Evolutionary conservation across 2,888 invertebrate genomes (phyloP).

Genomic region (Peribatodes rhomboidaria): DNA sequence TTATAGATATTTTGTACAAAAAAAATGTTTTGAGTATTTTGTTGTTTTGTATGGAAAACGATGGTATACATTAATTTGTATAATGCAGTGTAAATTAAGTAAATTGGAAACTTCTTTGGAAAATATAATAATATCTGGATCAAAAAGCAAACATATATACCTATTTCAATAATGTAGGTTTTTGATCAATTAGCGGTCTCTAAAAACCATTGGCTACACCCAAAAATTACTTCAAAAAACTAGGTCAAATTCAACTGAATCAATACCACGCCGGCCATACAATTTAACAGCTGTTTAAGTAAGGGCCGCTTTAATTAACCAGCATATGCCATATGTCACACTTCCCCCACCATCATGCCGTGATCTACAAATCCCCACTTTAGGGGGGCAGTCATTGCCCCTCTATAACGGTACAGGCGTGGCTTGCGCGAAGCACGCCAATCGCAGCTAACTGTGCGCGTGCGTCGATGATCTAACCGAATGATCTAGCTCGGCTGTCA

Average conservation of each 20-base stretch:
- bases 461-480: slow-evolving; percentile 80
- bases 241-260: slow-evolving; percentile 42
- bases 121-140: not conserved
- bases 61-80: too few species aligned
- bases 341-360: slow-evolving; percentile 66
- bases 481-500: slow-evolving; percentile 84
- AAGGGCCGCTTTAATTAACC: slow-evolving; percentile 74
- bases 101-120: too few species aligned
- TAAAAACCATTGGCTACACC: not conserved
- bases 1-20: too few species aligned
- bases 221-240: slow-evolving; percentile 21
- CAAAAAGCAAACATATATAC: not conserved
- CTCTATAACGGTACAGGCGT: slow-evolving; percentile 85
- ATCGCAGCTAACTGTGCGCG: slow-evolving; percentile 75
- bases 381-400: slow-evolving; percentile 80
- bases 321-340: slow-evolving; percentile 77
- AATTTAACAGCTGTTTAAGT: slow-evolving; percentile 60
- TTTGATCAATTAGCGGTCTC: not conserved
- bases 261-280: slow-evolving; percentile 41
- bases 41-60: too few species aligned
- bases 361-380: slow-evolving; percentile 82
- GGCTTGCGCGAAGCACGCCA: slow-evolving; percentile 78
- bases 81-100: too few species aligned
- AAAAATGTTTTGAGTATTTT: too few species aligned
- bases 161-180: too few species aligned